Evolutionary conservation across 1,140 invertebrate genomes (phyloP).

Genomic region (Anagrus nilaparvatae): DNA sequence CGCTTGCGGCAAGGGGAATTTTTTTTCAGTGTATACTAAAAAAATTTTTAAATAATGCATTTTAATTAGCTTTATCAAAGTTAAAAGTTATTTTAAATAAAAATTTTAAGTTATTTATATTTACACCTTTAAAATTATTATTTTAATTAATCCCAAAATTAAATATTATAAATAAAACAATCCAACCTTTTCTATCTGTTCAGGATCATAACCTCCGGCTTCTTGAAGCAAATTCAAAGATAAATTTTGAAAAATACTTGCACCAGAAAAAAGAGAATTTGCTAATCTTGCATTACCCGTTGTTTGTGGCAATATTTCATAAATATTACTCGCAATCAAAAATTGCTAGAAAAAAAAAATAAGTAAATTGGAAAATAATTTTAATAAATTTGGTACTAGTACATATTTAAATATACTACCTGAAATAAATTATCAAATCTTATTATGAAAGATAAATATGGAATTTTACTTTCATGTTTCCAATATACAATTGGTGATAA

Average conservation of each 20-base stretch:
- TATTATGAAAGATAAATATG: no score
- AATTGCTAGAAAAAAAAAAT: no score
- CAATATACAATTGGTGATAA: constrained; percentile 45
- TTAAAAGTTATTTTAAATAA: not conserved
- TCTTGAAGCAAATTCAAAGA: constrained; percentile 48
- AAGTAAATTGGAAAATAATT: no score
- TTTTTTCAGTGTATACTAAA: no score
- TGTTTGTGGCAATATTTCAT: constrained; percentile 23
- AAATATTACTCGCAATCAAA: no score
- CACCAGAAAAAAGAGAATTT: constrained; percentile 15
- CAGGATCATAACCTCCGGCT: constrained; percentile 41
- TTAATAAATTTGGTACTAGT: no score
- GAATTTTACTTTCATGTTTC: constrained; percentile 2
- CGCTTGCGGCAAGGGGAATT: no score
- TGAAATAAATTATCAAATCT: no score
- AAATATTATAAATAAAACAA: not conserved
- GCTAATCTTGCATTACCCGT: constrained; percentile 10
- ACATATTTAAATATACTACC: no score
- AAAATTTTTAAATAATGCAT: no score
- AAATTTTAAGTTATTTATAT: not conserved
- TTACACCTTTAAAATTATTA: not conserved
- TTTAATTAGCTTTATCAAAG: not conserved
- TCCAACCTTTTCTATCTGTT: constrained; percentile 39
- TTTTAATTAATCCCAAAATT: no score
- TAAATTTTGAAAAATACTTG: constrained; percentile 34